Evolutionary conservation across 2,113 vertebrate genomes (phyloP), one percentile per base, ranked within the genome.

Genomic region (Tricholaema leucomelas): DNA sequence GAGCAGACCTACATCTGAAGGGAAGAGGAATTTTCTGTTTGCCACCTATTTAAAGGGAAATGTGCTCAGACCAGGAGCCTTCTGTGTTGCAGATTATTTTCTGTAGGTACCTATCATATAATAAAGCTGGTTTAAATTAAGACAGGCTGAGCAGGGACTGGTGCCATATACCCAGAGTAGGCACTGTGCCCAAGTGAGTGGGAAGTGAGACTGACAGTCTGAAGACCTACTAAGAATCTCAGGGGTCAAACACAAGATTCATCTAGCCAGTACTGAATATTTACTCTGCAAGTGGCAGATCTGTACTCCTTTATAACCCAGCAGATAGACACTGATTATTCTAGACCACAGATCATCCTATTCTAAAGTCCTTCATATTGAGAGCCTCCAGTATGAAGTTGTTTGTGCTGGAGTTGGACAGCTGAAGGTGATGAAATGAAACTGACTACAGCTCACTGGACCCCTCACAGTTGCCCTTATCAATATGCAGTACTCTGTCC

Each of bases 51-150:
- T 74, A n/a, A 38, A 56, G 64, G 36, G 82, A 91, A 89, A 85
- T 9, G 2, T 54, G 72, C 61, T 71, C 56, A 16, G 81, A 85
- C 66, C 67, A 94, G 56, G 44, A 85, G 60, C 64, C 75, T 92
- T 69, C 74, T 75, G 42, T 48, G 48, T 73, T 3, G 1, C 2
- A 4, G 63, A 69, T 73, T 69, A 30, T 70, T n/a, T 76, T 80
- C 78, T 36, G 25, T 27, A 5, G 2, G 66, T 76, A 60, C 46
- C 71, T 63, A 81, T 73, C 85, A 86, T 65, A 83, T 85, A 85
- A 63, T 87, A 75, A 85, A 92, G 79, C 31, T 88, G 87, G 8
- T 81, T 82, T 87, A 87, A 93, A 93, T 89, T 92, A 79, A 75
- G 38, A 55, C 63, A 76, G 85, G 71, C 63, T 94, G 67, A 85